Base-by-base conservation (phyloP, 2,888 invertebrate species). In the Sclerodermus sp. region DNA sequence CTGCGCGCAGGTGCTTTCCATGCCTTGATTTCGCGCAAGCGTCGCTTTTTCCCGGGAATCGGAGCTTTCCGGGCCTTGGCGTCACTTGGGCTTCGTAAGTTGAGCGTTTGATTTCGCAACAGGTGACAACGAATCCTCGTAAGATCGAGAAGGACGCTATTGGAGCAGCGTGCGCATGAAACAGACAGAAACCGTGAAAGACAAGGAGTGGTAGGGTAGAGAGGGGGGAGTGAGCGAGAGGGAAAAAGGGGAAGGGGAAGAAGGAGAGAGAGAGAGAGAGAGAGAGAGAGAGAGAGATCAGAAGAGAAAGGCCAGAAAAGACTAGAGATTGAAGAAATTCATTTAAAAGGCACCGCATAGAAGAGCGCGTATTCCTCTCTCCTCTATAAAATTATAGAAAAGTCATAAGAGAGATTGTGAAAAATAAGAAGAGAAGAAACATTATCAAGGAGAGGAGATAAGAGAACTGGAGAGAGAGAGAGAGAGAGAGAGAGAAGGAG, bases 31-130 rank as follows among this genome's bases (percentile, higher is more conserved):
- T 57, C 66, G 73, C 73, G 73, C 73, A 62, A 59, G 66, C 73
- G 71, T 71, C 44, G 60, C 60, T 57, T 66, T 74, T 76, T 74
- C 73, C 76, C 76, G 72, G 76, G 74, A 74, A 75, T 72, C 74
- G 73, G 71, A 71, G 66, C 70, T 74, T 72, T 71, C 73, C 74
- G 71, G 74, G 70, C 68, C 68, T 68, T 64, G 51, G 45, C 55
- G 30, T 57, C 64, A 64, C 54, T 61, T 50, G 45, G 50, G 62
- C 61, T 8, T 61, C 44, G 53, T 56, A 53, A 57, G 63, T 56
- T 51, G 48, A 47, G 62, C 63, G 64, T 55, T 65, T 65, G 55
- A 47, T 60, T 58, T 64, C 67, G 73, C 74, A 74, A 74, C 74
- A 74, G 73, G 74, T 74, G 74, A 71, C 58, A 51, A 40, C 17